phyloP scores from a whole-genome alignment of 2,797 vertebrate species.

The Silurus aristotelis region DNA sequence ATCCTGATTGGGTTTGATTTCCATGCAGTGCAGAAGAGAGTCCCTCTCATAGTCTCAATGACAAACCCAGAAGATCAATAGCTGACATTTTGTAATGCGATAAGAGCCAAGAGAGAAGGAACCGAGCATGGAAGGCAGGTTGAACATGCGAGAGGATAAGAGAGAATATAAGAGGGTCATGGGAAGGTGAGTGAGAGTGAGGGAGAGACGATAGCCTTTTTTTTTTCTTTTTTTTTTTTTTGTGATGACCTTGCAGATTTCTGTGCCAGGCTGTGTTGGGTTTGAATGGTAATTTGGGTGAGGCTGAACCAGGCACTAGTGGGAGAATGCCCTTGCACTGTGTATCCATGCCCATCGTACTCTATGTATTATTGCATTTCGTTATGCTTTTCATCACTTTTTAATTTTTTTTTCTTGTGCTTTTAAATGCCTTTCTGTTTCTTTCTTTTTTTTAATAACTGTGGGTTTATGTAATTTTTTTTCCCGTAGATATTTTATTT shows the following conservation, averaged over 20 bases:
- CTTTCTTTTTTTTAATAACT: slow-evolving; percentile 14
- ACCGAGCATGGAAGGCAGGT: background rate
- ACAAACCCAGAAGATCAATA: slow-evolving; percentile 51
- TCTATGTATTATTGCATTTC: slow-evolving; percentile 9
- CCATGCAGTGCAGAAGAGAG: slow-evolving; percentile 29
- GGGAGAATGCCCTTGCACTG: slow-evolving; percentile 55
- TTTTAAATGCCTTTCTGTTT: background rate
- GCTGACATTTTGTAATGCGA: slow-evolving; percentile 58
- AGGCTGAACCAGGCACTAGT: slow-evolving; percentile 56
- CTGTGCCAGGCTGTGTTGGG: slow-evolving; percentile 49
- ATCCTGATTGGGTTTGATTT: slow-evolving; percentile 38
- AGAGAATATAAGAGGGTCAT: slow-evolving; percentile 14
- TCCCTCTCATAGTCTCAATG: slow-evolving; percentile 8
- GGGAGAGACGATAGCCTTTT: background rate
- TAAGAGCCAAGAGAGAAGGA: slow-evolving; percentile 54
- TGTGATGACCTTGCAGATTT: slow-evolving; percentile 70
- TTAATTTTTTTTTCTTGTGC: background rate
- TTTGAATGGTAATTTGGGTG: slow-evolving; percentile 59
- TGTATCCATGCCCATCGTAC: background rate
- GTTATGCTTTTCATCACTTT: background rate
- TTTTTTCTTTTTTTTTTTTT: slow-evolving; percentile 34
- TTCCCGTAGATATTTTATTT: background rate
- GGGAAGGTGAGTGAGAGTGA: background rate
- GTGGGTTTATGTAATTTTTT: background rate
- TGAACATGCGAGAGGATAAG: slow-evolving; percentile 8